phyloP scores from a whole-genome alignment of 2,113 vertebrate species.

The Notothenia rossii region DNA sequence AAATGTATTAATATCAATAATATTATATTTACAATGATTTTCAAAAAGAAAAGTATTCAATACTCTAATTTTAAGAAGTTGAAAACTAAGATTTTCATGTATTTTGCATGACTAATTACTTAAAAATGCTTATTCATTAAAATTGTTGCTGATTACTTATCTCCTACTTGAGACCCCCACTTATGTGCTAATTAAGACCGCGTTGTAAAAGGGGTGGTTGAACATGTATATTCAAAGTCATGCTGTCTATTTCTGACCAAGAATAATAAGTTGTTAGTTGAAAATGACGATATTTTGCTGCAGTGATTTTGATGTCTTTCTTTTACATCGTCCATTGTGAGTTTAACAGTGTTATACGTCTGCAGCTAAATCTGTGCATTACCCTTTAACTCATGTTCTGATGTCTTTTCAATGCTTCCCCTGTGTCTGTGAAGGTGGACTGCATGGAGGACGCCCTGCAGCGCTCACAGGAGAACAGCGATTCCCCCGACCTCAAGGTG shows the following conservation, averaged over 20 bases:
- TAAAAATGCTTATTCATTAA: not conserved
- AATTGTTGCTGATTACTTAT: not conserved
- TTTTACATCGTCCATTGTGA: too few relatives aligned
- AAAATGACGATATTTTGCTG: not conserved
- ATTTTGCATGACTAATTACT: not conserved
- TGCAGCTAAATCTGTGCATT: not conserved
- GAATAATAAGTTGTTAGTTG: too few relatives aligned
- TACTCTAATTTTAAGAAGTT: not conserved
- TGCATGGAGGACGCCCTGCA: constrained; percentile 91
- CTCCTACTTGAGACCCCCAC: not conserved
- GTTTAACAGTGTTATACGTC: too few relatives aligned
- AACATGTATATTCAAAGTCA: not conserved
- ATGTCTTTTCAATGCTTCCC: not conserved
- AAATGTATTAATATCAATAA: not conserved
- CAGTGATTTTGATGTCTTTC: too few relatives aligned
- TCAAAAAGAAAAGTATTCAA: not conserved
- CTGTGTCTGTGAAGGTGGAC: constrained; percentile 85
- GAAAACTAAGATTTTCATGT: not conserved
- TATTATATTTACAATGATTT: not conserved
- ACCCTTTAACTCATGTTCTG: not conserved
- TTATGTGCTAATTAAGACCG: too few relatives aligned
- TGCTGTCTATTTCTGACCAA: not conserved
- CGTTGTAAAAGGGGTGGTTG: not conserved
- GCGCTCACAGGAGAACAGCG: constrained; percentile 79
- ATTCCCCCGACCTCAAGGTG: constrained; percentile 85